phyloP scores from a whole-genome alignment of 2,797 vertebrate species.

The Coendou prehensilis region DNA sequence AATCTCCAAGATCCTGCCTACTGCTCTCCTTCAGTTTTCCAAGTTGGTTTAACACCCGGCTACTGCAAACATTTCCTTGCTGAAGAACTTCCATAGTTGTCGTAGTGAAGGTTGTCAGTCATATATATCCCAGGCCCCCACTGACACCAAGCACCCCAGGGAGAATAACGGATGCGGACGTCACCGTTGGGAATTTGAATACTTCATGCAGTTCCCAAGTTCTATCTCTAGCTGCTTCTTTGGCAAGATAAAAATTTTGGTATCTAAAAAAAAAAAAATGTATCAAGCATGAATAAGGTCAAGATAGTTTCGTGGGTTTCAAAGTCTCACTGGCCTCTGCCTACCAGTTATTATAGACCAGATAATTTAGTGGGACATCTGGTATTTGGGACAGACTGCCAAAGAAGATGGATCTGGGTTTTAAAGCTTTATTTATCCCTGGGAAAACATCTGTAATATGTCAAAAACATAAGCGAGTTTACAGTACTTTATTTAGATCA shows the following conservation, averaged over 20 bases:
- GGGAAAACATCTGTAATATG: not conserved
- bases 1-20: not conserved
- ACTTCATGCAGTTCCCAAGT: not conserved
- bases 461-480: slow-evolving; percentile 4
- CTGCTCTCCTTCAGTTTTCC: not conserved
- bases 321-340: not conserved
- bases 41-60: not conserved
- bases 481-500: not conserved
- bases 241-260: slow-evolving; percentile 7
- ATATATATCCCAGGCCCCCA: not conserved
- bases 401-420: not conserved
- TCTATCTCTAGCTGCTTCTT: slow-evolving; percentile 36
- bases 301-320: not conserved
- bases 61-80: not conserved
- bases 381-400: not conserved
- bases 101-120: not conserved
- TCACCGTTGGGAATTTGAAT: not conserved
- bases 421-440: not conserved
- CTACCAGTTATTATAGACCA: not conserved
- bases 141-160: not conserved
- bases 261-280: slow-evolving; percentile 15
- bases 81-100: not conserved
- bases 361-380: not conserved
- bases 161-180: not conserved
- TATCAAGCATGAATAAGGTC: not conserved